A percentile compares a stretch with the other conserved stretches of the same genome.
These are phyloP conservation scores for Bombus impatiens DNA, from an alignment of 1,140 invertebrate genomes.

Conservation along the genomic window DNA sequence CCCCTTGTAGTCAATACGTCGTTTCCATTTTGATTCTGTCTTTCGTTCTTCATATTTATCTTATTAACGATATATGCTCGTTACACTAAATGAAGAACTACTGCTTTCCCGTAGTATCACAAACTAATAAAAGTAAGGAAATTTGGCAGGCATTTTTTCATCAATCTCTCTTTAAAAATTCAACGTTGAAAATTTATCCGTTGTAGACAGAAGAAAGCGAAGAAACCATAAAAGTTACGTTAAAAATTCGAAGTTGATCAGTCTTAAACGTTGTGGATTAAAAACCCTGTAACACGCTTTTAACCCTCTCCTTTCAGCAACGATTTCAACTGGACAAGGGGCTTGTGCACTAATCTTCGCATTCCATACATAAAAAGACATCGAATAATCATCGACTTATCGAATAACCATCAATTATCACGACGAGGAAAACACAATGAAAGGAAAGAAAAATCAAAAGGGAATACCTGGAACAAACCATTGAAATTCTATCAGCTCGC, in stretches of 20 bases:
- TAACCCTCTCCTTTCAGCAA: neutral
- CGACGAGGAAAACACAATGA: neutral
- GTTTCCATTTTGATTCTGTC: neutral
- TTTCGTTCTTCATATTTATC: neutral
- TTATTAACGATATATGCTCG: neutral
- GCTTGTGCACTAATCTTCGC: neutral
- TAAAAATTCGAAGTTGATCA: constrained; percentile 8
- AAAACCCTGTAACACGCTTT: neutral
- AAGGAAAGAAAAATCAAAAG: neutral
- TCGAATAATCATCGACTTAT: neutral
- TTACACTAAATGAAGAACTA: neutral
- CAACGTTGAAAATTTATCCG: neutral
- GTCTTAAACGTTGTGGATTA: constrained; percentile 1
- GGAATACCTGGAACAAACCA: neutral
- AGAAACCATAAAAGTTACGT: neutral
- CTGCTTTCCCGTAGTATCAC: neutral
- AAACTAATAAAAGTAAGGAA: constrained; percentile 3
- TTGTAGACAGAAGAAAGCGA: neutral
- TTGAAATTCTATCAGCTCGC: constrained; percentile 22
- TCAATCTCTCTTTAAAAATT: neutral
- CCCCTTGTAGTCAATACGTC: constrained; percentile 17
- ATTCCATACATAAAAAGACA: neutral
- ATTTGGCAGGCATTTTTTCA: neutral
- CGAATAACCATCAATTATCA: neutral
- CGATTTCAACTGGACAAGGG: constrained; percentile 15